phyloP scores from a whole-genome alignment of 2,113 vertebrate genomes.

The Istiophorus platypterus region DNA sequence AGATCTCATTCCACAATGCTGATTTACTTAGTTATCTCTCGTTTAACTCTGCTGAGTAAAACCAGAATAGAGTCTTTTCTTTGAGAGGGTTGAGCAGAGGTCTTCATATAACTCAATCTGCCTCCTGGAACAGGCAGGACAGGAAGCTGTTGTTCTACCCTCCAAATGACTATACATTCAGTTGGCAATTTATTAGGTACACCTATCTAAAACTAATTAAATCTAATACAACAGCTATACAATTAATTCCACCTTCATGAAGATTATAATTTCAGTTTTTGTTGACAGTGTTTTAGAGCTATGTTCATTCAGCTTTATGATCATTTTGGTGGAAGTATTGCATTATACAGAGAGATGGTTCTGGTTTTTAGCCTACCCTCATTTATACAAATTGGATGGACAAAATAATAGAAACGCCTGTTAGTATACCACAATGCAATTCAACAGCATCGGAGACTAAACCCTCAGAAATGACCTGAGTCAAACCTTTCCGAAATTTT shows the following conservation, averaged over 20 bases:
- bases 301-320: neutral
- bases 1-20: neutral
- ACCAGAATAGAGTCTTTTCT: neutral
- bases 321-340: neutral
- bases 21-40: neutral
- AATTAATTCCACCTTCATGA: too few relatives aligned
- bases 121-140: neutral
- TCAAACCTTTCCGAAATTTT: neutral
- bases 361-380: neutral
- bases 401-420: neutral
- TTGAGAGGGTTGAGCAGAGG: neutral
- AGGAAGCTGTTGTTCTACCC: conserved; percentile 26
- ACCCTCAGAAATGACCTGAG: neutral
- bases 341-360: neutral
- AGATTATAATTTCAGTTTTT: neutral
- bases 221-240: too few relatives aligned
- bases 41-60: conserved; percentile 2
- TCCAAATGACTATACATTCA: neutral
- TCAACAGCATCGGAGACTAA: neutral
- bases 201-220: too few relatives aligned
- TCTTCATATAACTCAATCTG: neutral
- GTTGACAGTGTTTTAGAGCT: neutral
- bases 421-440: neutral
- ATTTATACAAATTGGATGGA: neutral
- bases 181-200: too few relatives aligned